These are phyloP conservation scores for Acanthosepion esculentum DNA, from an alignment of 2,888 invertebrate species.

Conservation along the genomic window DNA sequence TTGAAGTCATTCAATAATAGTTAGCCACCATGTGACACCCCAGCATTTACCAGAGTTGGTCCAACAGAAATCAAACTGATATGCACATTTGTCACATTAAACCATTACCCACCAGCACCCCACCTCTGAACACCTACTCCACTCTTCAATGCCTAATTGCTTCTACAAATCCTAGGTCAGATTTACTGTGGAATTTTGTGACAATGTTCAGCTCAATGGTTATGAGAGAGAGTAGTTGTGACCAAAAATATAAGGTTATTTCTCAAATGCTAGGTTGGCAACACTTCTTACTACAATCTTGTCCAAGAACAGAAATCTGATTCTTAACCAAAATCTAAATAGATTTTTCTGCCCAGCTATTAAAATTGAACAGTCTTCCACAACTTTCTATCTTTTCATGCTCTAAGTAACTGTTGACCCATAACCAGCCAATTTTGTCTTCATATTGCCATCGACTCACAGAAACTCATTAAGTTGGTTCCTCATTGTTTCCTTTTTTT, in stretches of 20 bases:
- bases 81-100: background rate
- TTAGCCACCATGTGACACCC: background rate
- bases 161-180: background rate
- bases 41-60: background rate
- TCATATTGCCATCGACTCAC: too few species aligned
- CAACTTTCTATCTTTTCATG: too few species aligned
- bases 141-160: background rate
- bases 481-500: too few species aligned
- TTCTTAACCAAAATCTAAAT: too few species aligned
- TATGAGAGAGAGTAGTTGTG: background rate
- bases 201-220: background rate
- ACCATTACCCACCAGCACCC: background rate
- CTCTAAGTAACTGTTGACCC: too few species aligned
- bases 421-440: too few species aligned
- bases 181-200: background rate
- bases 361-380: too few species aligned
- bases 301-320: background rate
- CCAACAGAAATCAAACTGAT: background rate
- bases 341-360: too few species aligned
- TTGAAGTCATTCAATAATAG: background rate
- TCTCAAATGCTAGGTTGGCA: too few species aligned
- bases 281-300: too few species aligned
- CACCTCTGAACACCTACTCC: background rate
- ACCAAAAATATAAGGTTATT: too few species aligned
- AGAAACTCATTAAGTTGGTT: too few species aligned